Percentiles rank a stretch among this genome's conserved stretches.
These are phyloP conservation scores for Dasysyrphus tricinctus DNA, from an alignment of 2,888 invertebrate species.

Conservation along the genomic window DNA sequence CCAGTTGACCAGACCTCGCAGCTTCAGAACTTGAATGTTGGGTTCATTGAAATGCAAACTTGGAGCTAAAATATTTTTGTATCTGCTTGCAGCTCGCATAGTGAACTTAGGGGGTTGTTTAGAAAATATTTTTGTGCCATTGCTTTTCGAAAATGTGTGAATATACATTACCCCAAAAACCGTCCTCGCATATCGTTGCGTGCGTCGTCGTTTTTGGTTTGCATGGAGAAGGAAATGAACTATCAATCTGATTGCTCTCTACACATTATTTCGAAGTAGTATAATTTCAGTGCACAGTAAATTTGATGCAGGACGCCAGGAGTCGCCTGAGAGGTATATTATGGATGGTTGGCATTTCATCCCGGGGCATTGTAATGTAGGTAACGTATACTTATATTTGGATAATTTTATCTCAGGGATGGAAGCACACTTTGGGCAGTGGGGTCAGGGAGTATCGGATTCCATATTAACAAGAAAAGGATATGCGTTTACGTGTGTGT, in stretches of 20 bases:
- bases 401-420: constrained; percentile 44
- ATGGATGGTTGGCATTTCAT: constrained; percentile 57
- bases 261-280: constrained; percentile 2
- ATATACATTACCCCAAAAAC: constrained; percentile 51
- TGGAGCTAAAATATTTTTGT: constrained; percentile 50
- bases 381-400: constrained; percentile 38
- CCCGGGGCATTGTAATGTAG: constrained; percentile 50
- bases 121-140: constrained; percentile 61
- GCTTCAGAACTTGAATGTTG: not conserved
- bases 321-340: constrained; percentile 19
- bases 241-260: constrained; percentile 5
- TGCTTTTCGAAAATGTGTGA: constrained; percentile 55
- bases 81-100: not conserved
- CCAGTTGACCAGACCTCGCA: not conserved
- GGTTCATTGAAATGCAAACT: constrained; percentile 69
- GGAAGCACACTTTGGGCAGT: not conserved
- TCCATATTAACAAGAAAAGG: too few species aligned
- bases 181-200: constrained; percentile 22
- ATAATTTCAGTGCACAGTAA: constrained; percentile 29
- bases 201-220: not conserved
- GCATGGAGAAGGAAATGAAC: not conserved
- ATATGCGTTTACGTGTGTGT: not conserved
- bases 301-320: constrained; percentile 30
- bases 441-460: not conserved
- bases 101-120: constrained; percentile 25